Percentiles rank a stretch among this genome's conserved stretches.
These are phyloP conservation scores for Rhyacophila evoluta DNA, from an alignment of 2,888 invertebrate genomes.

Conservation along the genomic window DNA sequence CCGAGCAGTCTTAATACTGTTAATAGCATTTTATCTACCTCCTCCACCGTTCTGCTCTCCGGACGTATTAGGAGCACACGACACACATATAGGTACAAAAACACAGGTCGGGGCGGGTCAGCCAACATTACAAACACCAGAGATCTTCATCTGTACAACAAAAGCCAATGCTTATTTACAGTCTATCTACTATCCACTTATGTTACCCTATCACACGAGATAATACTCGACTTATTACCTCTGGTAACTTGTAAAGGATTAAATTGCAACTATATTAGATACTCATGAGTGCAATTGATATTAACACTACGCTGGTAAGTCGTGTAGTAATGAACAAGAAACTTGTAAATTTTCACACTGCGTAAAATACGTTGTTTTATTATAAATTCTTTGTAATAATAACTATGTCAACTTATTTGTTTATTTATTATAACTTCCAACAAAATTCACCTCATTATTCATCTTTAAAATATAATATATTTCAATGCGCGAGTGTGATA, in stretches of 20 bases:
- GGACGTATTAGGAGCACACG: constrained; percentile 48
- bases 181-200: constrained; percentile 37
- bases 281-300: neutral
- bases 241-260: constrained; percentile 40
- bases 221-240: constrained; percentile 39
- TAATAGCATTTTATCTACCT: constrained; percentile 39
- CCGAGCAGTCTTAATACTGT: constrained; percentile 31
- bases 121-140: constrained; percentile 29
- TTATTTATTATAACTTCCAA: too few relatives aligned
- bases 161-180: constrained; percentile 39
- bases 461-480: too few relatives aligned
- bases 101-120: constrained; percentile 45
- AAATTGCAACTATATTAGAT: constrained; percentile 27
- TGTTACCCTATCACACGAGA: constrained; percentile 42
- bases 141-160: constrained; percentile 49
- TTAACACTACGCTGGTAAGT: neutral
- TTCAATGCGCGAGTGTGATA: too few relatives aligned
- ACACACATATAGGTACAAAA: constrained; percentile 37
- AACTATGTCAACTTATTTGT: too few relatives aligned
- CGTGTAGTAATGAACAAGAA: too few relatives aligned
- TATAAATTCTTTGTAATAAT: too few relatives aligned
- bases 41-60: constrained; percentile 37
- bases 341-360: too few relatives aligned
- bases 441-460: too few relatives aligned
- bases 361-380: too few relatives aligned